Evolutionary conservation across 2,888 invertebrate genomes (phyloP).

Genomic region (Oxystoma pomonae): DNA sequence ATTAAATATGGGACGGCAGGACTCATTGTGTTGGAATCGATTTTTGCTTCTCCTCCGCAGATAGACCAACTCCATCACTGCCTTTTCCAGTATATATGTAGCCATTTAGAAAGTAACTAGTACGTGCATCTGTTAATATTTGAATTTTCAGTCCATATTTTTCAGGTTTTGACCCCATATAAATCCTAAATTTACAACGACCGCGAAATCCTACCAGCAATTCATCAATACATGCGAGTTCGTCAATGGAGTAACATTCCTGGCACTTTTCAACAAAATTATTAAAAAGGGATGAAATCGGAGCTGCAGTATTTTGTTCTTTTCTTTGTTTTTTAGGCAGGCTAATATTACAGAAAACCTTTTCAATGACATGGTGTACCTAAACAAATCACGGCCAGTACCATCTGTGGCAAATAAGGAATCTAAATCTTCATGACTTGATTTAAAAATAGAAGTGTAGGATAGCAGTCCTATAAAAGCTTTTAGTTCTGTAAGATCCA

Average conservation of each 20-base stretch:
- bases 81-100: slow-evolving; percentile 8
- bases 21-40: slow-evolving; percentile 16
- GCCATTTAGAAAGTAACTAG: slow-evolving; percentile 6
- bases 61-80: slow-evolving; percentile 2
- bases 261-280: slow-evolving; percentile 2
- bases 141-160: slow-evolving; percentile 13
- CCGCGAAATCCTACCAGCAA: slow-evolving; percentile 13
- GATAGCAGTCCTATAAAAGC: background rate
- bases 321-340: background rate
- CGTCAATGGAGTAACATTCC: background rate
- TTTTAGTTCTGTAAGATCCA: background rate
- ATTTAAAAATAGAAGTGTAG: slow-evolving; percentile 2
- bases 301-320: background rate
- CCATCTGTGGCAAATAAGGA: slow-evolving; percentile 5
- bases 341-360: slow-evolving; percentile 1
- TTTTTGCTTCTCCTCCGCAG: background rate
- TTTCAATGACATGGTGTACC: background rate
- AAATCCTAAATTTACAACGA: slow-evolving; percentile 8
- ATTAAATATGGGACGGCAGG: slow-evolving; percentile 30
- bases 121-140: slow-evolving; percentile 10
- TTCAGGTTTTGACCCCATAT: slow-evolving; percentile 10
- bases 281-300: slow-evolving; percentile 5
- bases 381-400: background rate
- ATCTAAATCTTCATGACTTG: slow-evolving; percentile 2
- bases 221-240: slow-evolving; percentile 7